These are phyloP conservation scores for Haliclona indistincta DNA, from an alignment of 37 sponge, comb jelly and placozoan genomes.

Conservation along the genomic window DNA sequence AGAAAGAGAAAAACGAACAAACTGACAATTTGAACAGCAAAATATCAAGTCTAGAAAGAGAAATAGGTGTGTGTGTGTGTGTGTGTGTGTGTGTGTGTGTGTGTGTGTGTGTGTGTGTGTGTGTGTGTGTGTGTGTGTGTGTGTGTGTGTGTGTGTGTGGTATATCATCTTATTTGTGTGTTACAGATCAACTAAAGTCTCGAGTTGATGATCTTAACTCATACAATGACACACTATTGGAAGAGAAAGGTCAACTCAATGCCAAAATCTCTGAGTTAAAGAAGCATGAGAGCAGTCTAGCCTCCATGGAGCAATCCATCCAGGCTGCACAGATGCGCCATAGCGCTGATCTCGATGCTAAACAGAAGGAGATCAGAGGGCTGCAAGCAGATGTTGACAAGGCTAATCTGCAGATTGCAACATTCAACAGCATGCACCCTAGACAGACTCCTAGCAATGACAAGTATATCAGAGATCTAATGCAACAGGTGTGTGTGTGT, in stretches of 20 bases:
- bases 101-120: not conserved
- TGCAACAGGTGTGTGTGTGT: not conserved
- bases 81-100: not conserved
- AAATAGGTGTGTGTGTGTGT: not conserved
- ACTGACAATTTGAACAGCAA: no score
- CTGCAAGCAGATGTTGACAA: no score
- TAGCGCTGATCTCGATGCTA: no score
- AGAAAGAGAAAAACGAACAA: no score
- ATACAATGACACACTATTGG: constrained; percentile 22
- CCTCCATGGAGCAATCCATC: not conserved
- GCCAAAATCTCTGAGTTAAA: not conserved
- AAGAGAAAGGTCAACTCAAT: constrained; percentile 14
- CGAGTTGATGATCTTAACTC: not conserved
- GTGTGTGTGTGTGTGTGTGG: constrained; percentile 3
- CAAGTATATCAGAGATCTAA: not conserved
- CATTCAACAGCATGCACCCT: not conserved
- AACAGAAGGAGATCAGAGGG: no score
- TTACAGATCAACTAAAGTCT: not conserved
- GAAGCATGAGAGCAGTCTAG: not conserved
- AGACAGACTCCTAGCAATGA: not conserved
- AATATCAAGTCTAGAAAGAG: not conserved
- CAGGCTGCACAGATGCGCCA: not conserved
- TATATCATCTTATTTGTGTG: not conserved
- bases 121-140: no score
- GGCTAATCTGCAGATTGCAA: no score